A percentile compares a stretch with the other conserved stretches of the same genome.
Evolutionary conservation across 2,113 vertebrate genomes (phyloP).

Genomic region (Penelope pileata): DNA sequence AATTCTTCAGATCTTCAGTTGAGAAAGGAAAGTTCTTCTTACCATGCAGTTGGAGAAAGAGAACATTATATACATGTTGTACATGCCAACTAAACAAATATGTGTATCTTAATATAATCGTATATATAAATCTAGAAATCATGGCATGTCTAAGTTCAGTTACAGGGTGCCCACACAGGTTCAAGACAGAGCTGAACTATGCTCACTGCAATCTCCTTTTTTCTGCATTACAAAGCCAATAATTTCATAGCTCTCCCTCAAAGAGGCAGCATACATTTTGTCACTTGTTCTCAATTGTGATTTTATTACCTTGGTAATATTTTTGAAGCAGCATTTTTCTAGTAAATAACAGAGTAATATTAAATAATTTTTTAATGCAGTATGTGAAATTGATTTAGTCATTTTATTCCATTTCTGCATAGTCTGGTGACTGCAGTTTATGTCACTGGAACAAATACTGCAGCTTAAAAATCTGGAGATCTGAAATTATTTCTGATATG

Average conservation of each 20-base stretch:
- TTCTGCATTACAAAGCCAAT: neutral
- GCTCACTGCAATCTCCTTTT: neutral
- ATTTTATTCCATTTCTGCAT: neutral
- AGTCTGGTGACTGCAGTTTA: neutral
- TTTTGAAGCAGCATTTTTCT: constrained; percentile 26
- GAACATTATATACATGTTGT: neutral
- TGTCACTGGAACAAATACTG: neutral
- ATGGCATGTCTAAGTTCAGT: neutral
- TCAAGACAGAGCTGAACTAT: neutral
- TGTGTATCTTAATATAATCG: neutral
- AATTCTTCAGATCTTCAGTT: neutral
- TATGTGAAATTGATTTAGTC: constrained; percentile 27
- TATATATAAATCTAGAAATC: neutral
- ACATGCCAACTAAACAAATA: neutral
- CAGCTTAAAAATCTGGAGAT: neutral
- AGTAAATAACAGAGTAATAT: constrained; percentile 16
- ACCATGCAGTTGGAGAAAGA: neutral
- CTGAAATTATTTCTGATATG: neutral
- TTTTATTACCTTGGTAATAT: neutral
- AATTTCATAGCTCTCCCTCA: neutral
- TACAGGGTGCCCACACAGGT: neutral
- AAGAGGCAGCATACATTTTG: neutral
- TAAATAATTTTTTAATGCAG: constrained; percentile 42
- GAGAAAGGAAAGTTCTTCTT: neutral
- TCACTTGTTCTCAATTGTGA: neutral